Conservation (phyloP, 2,113 vertebrate genomes). For the Vombatus ursinus region DNA sequence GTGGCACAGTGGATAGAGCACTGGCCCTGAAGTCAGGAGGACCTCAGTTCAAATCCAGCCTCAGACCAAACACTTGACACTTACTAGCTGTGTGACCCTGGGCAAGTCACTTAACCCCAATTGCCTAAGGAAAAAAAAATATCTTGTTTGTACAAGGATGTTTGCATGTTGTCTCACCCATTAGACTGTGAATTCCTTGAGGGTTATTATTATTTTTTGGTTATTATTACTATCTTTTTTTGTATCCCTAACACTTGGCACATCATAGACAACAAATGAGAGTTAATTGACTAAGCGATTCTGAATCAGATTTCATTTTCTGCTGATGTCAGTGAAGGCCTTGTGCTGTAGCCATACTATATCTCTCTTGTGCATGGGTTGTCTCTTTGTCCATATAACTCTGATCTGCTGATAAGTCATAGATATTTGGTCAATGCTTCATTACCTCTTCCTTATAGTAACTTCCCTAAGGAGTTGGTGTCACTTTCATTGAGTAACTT, state of each 20-base stretch:
- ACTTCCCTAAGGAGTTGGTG: not conserved
- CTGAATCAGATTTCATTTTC: not conserved
- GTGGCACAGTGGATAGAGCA: no score
- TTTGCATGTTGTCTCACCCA: not conserved
- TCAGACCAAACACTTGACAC: no score
- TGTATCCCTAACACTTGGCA: not conserved
- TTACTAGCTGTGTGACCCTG: no score
- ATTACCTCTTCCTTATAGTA: not conserved
- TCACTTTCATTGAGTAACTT: not conserved
- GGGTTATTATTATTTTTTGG: not conserved
- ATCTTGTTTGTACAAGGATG: not conserved
- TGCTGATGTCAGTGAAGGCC: not conserved
- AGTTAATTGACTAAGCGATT: not conserved
- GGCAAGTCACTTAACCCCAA: no score
- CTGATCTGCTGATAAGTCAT: not conserved
- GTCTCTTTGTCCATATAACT: not conserved
- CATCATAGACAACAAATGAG: not conserved
- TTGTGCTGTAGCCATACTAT: not conserved
- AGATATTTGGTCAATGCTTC: not conserved
- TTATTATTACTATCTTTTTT: not conserved
- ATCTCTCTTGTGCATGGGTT: not conserved
- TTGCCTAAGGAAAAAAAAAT: no score
- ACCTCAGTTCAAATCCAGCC: no score
- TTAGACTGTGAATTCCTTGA: not conserved
- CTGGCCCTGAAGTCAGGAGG: no score